Conservation (phyloP, 2,888 invertebrate species). For the Dendrolimus houi region DNA sequence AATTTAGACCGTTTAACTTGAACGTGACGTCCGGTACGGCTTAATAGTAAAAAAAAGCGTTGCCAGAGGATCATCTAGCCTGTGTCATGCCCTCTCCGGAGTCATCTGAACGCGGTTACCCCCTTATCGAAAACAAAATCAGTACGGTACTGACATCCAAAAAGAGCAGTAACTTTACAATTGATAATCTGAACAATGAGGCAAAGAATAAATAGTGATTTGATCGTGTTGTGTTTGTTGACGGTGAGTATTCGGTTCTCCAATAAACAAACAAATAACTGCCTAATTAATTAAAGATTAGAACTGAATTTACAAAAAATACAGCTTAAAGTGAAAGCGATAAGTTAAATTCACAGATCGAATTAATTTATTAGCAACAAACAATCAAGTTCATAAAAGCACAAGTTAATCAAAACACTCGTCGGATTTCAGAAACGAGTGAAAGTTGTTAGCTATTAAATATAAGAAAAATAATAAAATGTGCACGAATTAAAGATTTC, state of each 20-base stretch:
- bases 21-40: constrained; percentile 62
- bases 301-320: constrained; percentile 14
- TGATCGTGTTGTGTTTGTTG: constrained; percentile 30
- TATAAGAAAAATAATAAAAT: constrained; percentile 31
- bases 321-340: constrained; percentile 32
- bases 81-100: constrained; percentile 36
- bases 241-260: constrained; percentile 24
- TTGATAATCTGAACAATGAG: constrained; percentile 28
- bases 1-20: constrained; percentile 59
- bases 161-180: constrained; percentile 34
- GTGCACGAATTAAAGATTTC: constrained; percentile 22
- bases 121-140: constrained; percentile 42
- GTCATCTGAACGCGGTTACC: constrained; percentile 31
- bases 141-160: constrained; percentile 39
- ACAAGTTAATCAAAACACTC: constrained; percentile 44
- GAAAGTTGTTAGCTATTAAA: constrained; percentile 42
- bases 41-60: constrained; percentile 31
- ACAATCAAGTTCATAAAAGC: constrained; percentile 24
- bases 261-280: constrained; percentile 6
- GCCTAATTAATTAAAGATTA: constrained; percentile 5
- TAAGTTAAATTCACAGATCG: constrained; percentile 25
- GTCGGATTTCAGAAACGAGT: constrained; percentile 47
- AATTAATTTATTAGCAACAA: constrained; percentile 14
- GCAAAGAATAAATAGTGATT: constrained; percentile 22
- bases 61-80: constrained; percentile 38